These are phyloP conservation scores for Notiomystis cincta DNA, from an alignment of 2,113 vertebrate species.

Conservation along the genomic window DNA sequence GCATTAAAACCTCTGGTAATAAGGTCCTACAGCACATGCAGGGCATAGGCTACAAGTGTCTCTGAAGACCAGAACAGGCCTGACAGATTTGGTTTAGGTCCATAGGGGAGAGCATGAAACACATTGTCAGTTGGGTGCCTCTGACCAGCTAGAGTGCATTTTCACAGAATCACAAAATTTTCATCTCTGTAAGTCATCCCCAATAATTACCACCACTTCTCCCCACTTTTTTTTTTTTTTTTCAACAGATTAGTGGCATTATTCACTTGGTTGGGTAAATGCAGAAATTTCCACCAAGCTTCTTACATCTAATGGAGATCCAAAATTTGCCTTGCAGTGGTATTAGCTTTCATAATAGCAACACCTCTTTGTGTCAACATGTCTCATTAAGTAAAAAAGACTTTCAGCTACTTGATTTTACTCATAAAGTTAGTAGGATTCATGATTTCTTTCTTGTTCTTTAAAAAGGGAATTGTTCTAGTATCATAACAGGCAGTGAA, in stretches of 20 bases:
- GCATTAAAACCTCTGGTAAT: neutral
- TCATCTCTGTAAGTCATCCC: neutral
- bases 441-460: neutral
- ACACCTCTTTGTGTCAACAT: slow-evolving; percentile 7
- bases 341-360: slow-evolving; percentile 17
- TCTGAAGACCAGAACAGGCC: neutral
- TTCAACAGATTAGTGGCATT: neutral
- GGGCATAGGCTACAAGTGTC: neutral
- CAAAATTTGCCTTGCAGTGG: slow-evolving; percentile 1
- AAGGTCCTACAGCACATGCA: neutral
- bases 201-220: neutral
- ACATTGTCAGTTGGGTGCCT: neutral
- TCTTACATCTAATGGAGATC: neutral
- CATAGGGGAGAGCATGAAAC: neutral
- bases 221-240: fast-evolving
- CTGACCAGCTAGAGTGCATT: neutral
- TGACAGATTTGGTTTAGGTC: neutral
- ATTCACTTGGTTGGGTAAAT: neutral
- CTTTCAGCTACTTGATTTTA: slow-evolving; percentile 33
- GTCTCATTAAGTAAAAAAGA: slow-evolving; percentile 32
- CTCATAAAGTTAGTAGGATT: neutral
- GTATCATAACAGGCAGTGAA: neutral
- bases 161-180: neutral
- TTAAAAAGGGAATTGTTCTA: slow-evolving; percentile 6
- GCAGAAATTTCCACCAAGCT: neutral